These are phyloP conservation scores for Epizoanthus rinbou DNA, from an alignment of 92 coral and sea anemone species.

Conservation along the genomic window DNA sequence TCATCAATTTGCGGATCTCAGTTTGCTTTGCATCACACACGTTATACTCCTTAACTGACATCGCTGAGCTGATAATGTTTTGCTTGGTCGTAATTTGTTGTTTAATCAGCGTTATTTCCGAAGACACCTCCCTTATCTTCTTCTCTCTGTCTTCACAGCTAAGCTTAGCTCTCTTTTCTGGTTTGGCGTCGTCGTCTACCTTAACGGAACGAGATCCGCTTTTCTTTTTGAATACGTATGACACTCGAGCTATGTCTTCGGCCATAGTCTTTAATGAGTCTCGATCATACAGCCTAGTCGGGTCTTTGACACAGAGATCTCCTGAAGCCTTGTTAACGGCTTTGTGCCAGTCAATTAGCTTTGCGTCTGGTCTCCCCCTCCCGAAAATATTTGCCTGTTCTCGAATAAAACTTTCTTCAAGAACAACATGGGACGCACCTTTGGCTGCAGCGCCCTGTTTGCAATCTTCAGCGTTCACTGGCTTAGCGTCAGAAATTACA, in stretches of 20 bases:
- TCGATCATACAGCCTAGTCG: constrained; percentile 52
- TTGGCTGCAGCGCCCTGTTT: no score
- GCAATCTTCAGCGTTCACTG: no score
- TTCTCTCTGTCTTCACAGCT: constrained; percentile 56
- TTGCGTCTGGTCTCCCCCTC: constrained; percentile 33
- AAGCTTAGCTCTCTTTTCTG: constrained; percentile 48
- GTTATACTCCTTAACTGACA: constrained; percentile 39
- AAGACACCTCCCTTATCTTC: constrained; percentile 41
- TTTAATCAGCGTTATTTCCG: constrained; percentile 51
- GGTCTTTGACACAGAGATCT: constrained; percentile 46
- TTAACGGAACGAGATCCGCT: constrained; percentile 50
- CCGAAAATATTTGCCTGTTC: constrained; percentile 58
- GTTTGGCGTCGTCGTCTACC: constrained; percentile 24
- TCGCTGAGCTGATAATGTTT: constrained; percentile 43
- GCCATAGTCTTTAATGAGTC: constrained; percentile 46
- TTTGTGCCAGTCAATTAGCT: constrained; percentile 58
- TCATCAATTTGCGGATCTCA: constrained; percentile 45
- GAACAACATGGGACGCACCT: background rate
- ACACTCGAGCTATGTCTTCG: constrained; percentile 58
- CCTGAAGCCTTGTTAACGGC: constrained; percentile 51
- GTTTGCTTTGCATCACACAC: constrained; percentile 48
- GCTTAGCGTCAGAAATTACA: no score
- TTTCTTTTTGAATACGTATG: constrained; percentile 51
- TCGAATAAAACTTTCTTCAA: constrained; percentile 23
- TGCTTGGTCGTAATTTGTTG: constrained; percentile 53